Evolutionary conservation across 2,888 invertebrate species (phyloP).

Genomic region (Acleris holmiana): DNA sequence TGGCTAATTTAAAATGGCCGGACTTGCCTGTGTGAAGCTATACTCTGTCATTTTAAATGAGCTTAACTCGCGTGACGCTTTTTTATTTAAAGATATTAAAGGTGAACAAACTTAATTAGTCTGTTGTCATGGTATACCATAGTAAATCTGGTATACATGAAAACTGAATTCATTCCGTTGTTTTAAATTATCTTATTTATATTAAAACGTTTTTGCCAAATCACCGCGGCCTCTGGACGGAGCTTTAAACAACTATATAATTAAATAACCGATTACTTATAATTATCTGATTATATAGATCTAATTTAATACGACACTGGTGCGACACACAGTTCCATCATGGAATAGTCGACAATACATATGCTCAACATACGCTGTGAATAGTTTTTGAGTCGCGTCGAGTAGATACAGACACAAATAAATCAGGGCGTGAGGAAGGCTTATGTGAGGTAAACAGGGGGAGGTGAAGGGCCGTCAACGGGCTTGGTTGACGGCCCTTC

Average conservation of each 20-base stretch:
- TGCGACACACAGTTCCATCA: constrained; percentile 67
- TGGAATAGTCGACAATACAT: constrained; percentile 65
- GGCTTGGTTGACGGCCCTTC: constrained; percentile 40
- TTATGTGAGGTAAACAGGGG: constrained; percentile 80
- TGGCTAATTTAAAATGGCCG: constrained; percentile 10
- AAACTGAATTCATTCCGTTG: neutral
- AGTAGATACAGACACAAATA: constrained; percentile 55
- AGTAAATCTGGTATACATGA: constrained; percentile 5
- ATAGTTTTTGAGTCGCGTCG: constrained; percentile 83
- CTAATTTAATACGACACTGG: constrained; percentile 62
- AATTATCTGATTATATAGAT: constrained; percentile 41
- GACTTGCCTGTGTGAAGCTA: neutral
- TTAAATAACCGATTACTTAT: constrained; percentile 39
- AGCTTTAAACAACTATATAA: constrained; percentile 52
- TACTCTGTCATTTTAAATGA: constrained; percentile 13
- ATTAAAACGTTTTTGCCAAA: constrained; percentile 16
- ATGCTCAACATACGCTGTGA: constrained; percentile 72
- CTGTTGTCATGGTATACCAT: constrained; percentile 1
- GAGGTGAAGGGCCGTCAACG: constrained; percentile 73
- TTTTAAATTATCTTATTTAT: neutral
- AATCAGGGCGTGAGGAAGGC: constrained; percentile 81
- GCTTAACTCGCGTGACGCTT: constrained; percentile 4
- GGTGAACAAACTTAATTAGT: constrained; percentile 4
- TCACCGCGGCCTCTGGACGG: constrained; percentile 58
- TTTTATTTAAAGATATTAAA: constrained; percentile 16